Conservation (phyloP, 2,113 vertebrate genomes). For the Paralichthys olivaceus region DNA sequence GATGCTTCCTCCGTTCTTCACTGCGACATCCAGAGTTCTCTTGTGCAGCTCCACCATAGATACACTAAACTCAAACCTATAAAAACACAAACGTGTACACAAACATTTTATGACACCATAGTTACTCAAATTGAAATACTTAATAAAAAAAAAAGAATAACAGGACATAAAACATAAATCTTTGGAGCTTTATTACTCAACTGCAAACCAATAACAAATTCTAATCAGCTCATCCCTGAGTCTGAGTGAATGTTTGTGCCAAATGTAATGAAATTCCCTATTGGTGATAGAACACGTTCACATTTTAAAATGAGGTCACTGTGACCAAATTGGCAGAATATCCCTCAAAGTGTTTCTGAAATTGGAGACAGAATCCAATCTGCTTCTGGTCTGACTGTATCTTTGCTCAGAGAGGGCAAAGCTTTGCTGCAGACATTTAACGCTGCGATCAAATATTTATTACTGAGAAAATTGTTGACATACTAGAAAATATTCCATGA, state of each 20-base stretch:
- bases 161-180: neutral
- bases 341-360: too few species aligned
- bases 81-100: conserved; percentile 19
- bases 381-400: neutral
- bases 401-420: neutral
- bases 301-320: too few species aligned
- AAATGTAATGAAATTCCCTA: too few species aligned
- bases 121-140: neutral
- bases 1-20: conserved; percentile 95
- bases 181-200: neutral
- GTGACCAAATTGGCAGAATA: too few species aligned
- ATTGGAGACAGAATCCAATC: too few species aligned
- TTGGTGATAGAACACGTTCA: too few species aligned
- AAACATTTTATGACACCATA: neutral
- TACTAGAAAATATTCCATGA: neutral
- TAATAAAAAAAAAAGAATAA: too few species aligned
- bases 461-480: neutral
- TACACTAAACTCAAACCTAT: conserved; percentile 94
- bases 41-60: conserved; percentile 91
- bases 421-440: too few species aligned
- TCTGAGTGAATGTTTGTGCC: too few species aligned
- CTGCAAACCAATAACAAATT: neutral
- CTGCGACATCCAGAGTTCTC: conserved; percentile 93
- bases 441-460: neutral
- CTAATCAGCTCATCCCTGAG: too few species aligned